These are phyloP conservation scores for Lasioglossum calceatum DNA, from an alignment of 2,888 invertebrate species.

Conservation along the genomic window DNA sequence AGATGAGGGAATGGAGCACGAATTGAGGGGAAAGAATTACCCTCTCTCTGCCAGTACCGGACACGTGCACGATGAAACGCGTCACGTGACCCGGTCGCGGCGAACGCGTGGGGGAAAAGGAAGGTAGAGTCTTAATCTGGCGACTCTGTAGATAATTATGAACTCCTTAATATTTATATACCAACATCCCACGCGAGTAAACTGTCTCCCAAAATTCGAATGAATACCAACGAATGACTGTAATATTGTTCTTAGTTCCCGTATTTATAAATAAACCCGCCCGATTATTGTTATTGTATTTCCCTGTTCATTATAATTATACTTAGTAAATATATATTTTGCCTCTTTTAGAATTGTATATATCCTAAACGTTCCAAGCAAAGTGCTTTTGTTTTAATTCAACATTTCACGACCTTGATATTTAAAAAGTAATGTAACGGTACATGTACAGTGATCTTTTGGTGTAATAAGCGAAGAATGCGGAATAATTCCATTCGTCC, in stretches of 20 bases:
- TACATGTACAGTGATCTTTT: too few species aligned
- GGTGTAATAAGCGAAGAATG: not conserved
- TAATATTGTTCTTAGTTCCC: constrained; percentile 6
- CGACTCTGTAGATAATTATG: not conserved
- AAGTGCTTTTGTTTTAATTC: not conserved
- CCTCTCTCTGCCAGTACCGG: too few species aligned
- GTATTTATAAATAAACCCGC: constrained; percentile 32
- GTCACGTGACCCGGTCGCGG: too few species aligned
- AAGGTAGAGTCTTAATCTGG: too few species aligned
- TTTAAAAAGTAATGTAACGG: not conserved
- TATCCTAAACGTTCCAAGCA: not conserved
- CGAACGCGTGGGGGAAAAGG: too few species aligned
- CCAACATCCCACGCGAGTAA: not conserved
- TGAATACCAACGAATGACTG: not conserved
- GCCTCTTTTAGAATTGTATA: not conserved
- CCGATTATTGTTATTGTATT: constrained; percentile 13
- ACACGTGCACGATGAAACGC: too few species aligned
- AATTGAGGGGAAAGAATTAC: too few species aligned
- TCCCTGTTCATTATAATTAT: not conserved
- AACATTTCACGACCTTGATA: not conserved
- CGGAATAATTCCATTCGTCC: constrained; percentile 18
- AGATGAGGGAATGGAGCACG: too few species aligned
- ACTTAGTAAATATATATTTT: not conserved
- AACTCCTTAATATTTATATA: not conserved
- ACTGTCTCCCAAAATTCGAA: too few species aligned